Conservation (phyloP, 2,113 vertebrate genomes). For the Psittacula cyanocephala region DNA sequence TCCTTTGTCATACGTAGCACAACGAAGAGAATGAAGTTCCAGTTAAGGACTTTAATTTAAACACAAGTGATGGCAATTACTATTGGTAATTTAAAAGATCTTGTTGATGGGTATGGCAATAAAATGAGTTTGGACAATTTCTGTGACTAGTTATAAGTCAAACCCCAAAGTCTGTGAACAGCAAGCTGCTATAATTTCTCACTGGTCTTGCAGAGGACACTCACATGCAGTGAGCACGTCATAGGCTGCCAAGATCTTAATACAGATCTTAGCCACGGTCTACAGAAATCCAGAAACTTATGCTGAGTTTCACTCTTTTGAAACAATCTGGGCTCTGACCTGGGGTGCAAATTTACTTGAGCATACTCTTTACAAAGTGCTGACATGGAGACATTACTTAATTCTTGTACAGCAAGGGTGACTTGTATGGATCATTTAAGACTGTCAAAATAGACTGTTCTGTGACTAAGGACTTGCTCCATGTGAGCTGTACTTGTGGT, state of each 20-base stretch:
- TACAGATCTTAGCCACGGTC: background rate
- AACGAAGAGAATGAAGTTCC: background rate
- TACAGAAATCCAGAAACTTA: conserved; percentile 13
- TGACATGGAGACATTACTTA: conserved; percentile 57
- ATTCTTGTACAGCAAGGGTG: conserved; percentile 42
- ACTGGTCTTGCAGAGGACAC: background rate
- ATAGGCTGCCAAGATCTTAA: conserved; percentile 20
- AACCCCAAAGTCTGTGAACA: background rate
- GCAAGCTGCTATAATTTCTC: background rate
- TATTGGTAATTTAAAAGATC: background rate
- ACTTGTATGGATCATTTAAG: conserved; percentile 55
- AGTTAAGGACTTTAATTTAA: background rate
- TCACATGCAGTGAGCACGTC: background rate
- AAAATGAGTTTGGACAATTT: background rate
- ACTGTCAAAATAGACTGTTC: conserved; percentile 46
- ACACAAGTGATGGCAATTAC: background rate
- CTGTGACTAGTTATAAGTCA: background rate
- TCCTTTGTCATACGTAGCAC: background rate
- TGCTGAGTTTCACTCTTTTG: conserved; percentile 26
- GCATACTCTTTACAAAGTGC: conserved; percentile 9
- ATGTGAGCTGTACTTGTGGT: background rate
- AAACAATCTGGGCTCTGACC: conserved; percentile 56
- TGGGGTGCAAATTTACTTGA: conserved; percentile 53
- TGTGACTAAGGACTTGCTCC: conserved; percentile 35
- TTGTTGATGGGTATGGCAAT: background rate